A percentile compares a stretch with the other conserved stretches of the same genome.
Conservation (phyloP, 2,113 vertebrate genomes). For the Seriola rivoliana region DNA sequence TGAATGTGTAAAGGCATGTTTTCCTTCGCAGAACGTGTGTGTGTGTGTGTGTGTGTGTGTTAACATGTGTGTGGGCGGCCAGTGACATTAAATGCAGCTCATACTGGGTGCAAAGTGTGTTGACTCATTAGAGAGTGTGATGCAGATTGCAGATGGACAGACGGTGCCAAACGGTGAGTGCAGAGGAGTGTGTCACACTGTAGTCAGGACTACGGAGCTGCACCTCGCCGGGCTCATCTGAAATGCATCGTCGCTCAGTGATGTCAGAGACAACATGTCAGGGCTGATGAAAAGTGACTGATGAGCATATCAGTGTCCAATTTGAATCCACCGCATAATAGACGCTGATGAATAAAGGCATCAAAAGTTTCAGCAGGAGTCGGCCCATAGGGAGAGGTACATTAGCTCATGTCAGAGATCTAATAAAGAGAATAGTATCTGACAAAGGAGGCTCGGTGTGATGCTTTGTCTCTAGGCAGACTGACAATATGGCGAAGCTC, state of each 20-base stretch:
- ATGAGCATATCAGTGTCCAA: constrained; percentile 61
- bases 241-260: neutral
- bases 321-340: constrained; percentile 50
- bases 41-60: constrained; percentile 23
- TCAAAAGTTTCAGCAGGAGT: constrained; percentile 49
- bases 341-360: constrained; percentile 62
- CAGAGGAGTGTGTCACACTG: constrained; percentile 30
- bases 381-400: constrained; percentile 10
- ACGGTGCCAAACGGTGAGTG: constrained; percentile 16
- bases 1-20: neutral
- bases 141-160: constrained; percentile 45
- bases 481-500: constrained; percentile 14
- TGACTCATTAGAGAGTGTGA: constrained; percentile 55
- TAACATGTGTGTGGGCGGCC: constrained; percentile 19
- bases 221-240: constrained; percentile 2
- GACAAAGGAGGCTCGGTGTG: constrained; percentile 29
- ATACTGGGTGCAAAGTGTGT: constrained; percentile 39
- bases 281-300: constrained; percentile 65
- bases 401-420: constrained; percentile 48
- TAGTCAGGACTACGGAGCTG: neutral
- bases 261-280: constrained; percentile 47
- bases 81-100: constrained; percentile 46
- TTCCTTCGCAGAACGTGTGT: constrained; percentile 13
- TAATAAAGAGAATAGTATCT: constrained; percentile 41
- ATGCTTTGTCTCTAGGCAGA: constrained; percentile 27